phyloP scores from a whole-genome alignment of 2,113 vertebrate species.

The Psittacus erithacus region DNA sequence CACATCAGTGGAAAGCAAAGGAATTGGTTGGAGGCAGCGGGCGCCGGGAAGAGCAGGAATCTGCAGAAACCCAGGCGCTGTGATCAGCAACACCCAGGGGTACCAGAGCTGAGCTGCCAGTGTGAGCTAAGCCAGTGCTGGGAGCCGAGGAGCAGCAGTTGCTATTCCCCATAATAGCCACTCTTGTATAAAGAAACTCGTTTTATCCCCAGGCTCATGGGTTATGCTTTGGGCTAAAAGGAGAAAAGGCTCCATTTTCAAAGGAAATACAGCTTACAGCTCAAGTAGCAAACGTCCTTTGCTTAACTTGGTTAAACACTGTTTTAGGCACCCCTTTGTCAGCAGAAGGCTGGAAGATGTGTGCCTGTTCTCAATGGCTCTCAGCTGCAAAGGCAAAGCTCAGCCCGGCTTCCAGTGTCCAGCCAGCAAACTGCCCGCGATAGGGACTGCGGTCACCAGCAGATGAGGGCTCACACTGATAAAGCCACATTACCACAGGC shows the following conservation, averaged over 20 bases:
- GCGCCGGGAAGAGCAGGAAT: not conserved
- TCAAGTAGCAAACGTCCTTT: not conserved
- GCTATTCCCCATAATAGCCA: not conserved
- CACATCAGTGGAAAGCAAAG: fast-evolving
- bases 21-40: fast-evolving
- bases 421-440: not conserved
- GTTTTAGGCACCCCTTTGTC: not conserved
- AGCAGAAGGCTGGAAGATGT: not conserved
- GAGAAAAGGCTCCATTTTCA: not conserved
- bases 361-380: not conserved
- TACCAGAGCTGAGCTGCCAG: fast-evolving
- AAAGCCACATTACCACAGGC: not conserved
- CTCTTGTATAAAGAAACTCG: not conserved
- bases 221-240: not conserved
- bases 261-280: not conserved
- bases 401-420: not conserved
- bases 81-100: not conserved
- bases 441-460: fast-evolving
- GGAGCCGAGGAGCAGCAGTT: not conserved
- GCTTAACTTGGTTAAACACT: not conserved
- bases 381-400: not conserved
- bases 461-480: not conserved
- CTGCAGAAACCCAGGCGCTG: not conserved
- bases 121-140: not conserved
- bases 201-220: not conserved